A percentile compares a stretch with the other conserved stretches of the same genome.
Conservation (phyloP, 2,797 vertebrate genomes). For the Linurgus olivaceus region DNA sequence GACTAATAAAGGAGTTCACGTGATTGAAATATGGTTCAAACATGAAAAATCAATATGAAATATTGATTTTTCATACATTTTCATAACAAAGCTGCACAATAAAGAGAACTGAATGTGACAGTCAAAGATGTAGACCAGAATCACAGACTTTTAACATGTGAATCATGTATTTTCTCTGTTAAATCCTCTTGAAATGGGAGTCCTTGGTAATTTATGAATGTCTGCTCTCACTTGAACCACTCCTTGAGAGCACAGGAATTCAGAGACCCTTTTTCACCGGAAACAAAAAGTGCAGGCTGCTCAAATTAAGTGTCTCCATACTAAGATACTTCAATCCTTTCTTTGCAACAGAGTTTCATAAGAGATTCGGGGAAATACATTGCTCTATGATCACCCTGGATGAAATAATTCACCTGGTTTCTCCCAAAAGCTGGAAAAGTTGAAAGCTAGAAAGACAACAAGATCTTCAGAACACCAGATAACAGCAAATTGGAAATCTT, state of each 20-base stretch:
- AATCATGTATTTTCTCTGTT: not conserved
- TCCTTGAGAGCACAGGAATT: not conserved
- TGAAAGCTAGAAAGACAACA: not conserved
- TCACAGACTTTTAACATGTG: not conserved
- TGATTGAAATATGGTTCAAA: not conserved
- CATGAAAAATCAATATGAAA: not conserved
- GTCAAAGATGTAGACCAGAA: not conserved
- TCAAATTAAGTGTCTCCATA: not conserved
- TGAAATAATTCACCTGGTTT: not conserved
- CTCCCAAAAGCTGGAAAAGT: not conserved
- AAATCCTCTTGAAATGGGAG: not conserved
- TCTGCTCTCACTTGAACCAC: not conserved
- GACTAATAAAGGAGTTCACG: not conserved
- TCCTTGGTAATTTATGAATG: not conserved
- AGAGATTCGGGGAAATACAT: not conserved
- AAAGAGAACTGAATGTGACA: not conserved
- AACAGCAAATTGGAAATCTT: not conserved
- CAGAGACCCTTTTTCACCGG: not conserved
- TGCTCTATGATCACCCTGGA: not conserved
- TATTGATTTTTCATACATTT: not conserved
- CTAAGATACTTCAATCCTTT: not conserved
- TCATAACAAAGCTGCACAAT: not conserved
- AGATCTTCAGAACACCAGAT: not conserved
- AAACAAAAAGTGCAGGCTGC: not conserved
- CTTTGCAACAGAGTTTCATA: not conserved